These are phyloP conservation scores for Hymenopus coronatus DNA, from an alignment of 2,888 invertebrate species.

Conservation along the genomic window DNA sequence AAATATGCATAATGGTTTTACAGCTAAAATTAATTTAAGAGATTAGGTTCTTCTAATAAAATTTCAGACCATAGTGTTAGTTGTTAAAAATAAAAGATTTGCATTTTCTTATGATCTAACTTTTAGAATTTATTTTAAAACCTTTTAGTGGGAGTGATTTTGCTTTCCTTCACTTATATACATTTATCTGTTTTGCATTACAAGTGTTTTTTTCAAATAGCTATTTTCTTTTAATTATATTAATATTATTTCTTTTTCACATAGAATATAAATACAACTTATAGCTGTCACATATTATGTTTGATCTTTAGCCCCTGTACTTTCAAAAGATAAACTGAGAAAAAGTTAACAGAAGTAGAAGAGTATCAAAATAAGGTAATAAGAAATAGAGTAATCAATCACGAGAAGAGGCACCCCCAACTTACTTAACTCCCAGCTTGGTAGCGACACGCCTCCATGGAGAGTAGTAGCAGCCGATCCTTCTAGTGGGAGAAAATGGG, in stretches of 20 bases:
- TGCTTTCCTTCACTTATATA: neutral
- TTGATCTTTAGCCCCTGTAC: neutral
- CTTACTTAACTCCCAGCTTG: slow-evolving; percentile 95
- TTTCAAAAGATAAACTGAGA: neutral
- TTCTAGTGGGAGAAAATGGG: slow-evolving; percentile 38
- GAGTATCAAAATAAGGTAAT: slow-evolving; percentile 1
- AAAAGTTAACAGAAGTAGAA: neutral
- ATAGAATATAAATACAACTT: neutral
- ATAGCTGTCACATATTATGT: neutral
- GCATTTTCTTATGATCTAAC: neutral
- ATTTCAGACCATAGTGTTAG: no score
- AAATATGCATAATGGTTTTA: neutral
- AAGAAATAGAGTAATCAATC: slow-evolving; percentile 6
- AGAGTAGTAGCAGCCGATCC: slow-evolving; percentile 57
- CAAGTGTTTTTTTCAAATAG: neutral
- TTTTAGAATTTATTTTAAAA: neutral
- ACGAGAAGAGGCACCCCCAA: slow-evolving; percentile 49
- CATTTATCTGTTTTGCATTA: neutral
- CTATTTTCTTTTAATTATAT: neutral
- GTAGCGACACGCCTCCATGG: slow-evolving; percentile 93
- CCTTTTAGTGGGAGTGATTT: neutral
- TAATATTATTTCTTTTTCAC: neutral
- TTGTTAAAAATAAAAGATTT: no score
- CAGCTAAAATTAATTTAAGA: neutral
- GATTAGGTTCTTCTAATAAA: no score